Conservation (phyloP, 2,113 vertebrate species). For the Planiliza haematocheilus region DNA sequence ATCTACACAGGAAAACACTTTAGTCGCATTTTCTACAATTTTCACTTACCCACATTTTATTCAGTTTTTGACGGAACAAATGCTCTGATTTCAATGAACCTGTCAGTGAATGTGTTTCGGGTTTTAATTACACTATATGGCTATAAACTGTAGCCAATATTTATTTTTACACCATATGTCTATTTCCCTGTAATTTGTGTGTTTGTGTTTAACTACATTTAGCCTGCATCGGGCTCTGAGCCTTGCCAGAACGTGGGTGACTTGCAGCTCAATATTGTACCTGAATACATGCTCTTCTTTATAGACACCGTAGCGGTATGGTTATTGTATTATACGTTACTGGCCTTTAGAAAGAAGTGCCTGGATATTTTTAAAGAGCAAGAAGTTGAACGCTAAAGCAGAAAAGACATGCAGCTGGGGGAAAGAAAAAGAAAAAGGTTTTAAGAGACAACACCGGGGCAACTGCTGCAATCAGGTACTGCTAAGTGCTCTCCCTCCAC, state of each 20-base stretch:
- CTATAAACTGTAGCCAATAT: neutral
- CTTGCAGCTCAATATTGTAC: neutral
- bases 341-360: neutral
- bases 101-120: too few relatives aligned
- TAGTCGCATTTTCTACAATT: neutral
- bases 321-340: neutral
- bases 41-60: too few relatives aligned
- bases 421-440: neutral
- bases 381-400: neutral
- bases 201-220: neutral
- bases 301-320: neutral
- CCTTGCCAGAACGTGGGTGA: neutral
- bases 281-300: neutral
- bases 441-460: constrained; percentile 10
- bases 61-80: neutral
- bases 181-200: neutral
- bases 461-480: neutral
- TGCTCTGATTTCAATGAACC: neutral
- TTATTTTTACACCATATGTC: neutral
- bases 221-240: neutral
- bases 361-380: neutral
- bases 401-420: neutral
- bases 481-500: neutral
- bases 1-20: too few relatives aligned
- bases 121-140: neutral